These are phyloP conservation scores for Cathartes aura DNA, from an alignment of 2,113 vertebrate genomes.

Conservation along the genomic window DNA sequence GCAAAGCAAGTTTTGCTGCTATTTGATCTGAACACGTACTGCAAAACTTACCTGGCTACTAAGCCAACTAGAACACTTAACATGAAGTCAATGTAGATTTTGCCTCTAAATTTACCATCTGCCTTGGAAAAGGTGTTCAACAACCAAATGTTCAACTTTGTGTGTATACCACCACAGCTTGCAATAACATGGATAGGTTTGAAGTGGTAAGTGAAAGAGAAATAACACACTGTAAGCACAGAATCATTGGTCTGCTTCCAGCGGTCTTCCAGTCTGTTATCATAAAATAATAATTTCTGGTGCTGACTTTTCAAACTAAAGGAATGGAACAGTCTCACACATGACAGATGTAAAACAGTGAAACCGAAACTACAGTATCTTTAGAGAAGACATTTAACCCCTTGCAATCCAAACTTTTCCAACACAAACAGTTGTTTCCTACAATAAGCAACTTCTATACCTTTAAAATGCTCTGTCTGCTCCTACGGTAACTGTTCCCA, in stretches of 20 bases:
- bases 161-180: background rate
- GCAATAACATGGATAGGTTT: background rate
- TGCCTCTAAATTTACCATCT: background rate
- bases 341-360: background rate
- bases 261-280: background rate
- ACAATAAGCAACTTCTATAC: background rate
- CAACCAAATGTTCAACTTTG: background rate
- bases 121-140: background rate
- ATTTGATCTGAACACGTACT: rapidly evolving
- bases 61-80: background rate
- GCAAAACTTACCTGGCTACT: background rate
- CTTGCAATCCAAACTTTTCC: background rate
- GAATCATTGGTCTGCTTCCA: background rate
- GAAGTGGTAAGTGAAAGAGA: background rate
- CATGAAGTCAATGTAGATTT: background rate
- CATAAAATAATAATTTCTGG: background rate
- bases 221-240: background rate
- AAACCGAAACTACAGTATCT: background rate
- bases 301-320: background rate
- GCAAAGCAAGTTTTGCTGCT: background rate
- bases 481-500: background rate
- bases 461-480: background rate
- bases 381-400: background rate
- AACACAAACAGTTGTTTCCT: background rate
- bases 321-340: background rate